Evolutionary conservation across 2,888 invertebrate species (phyloP).

Genomic region (Zaprionus obscuricornis): DNA sequence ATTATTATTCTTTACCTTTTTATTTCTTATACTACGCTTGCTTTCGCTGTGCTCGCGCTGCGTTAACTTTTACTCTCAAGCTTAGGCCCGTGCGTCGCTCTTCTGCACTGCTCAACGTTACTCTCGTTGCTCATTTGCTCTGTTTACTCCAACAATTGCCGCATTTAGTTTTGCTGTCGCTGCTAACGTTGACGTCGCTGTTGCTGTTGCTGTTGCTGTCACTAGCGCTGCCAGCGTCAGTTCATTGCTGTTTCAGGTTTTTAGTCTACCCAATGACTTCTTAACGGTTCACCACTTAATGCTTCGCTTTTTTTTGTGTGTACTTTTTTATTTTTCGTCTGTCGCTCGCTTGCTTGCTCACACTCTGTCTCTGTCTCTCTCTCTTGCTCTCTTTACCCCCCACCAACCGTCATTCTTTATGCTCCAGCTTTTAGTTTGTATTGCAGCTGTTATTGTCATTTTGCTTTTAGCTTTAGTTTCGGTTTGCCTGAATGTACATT

Average conservation of each 20-base stretch:
- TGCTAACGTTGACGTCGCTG: slow-evolving; percentile 3
- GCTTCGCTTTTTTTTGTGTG: slow-evolving; percentile 41
- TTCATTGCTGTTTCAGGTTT: slow-evolving; percentile 60
- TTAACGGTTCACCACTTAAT: slow-evolving; percentile 76
- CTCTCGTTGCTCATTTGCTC: slow-evolving; percentile 56
- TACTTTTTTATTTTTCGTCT: slow-evolving; percentile 1
- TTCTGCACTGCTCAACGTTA: slow-evolving; percentile 10
- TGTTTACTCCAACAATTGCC: slow-evolving; percentile 71
- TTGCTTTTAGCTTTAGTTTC: slow-evolving; percentile 61
- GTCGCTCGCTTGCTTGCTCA: slow-evolving; percentile 32
- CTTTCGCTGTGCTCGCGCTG: slow-evolving; percentile 47
- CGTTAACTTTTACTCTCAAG: slow-evolving; percentile 73
- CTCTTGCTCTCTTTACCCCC: neutral
- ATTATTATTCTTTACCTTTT: slow-evolving; percentile 5
- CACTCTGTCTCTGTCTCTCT: slow-evolving; percentile 4
- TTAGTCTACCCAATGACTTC: slow-evolving; percentile 71
- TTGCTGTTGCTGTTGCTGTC: slow-evolving; percentile 5
- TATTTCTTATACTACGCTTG: slow-evolving; percentile 16
- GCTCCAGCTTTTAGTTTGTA: slow-evolving; percentile 17
- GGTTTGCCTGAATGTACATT: slow-evolving; percentile 44
- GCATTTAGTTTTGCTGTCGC: slow-evolving; percentile 34
- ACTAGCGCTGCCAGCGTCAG: slow-evolving; percentile 7
- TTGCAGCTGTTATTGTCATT: slow-evolving; percentile 77
- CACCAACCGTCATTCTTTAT: too few species aligned
- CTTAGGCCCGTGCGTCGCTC: slow-evolving; percentile 17